These are phyloP conservation scores for Platycercus adscitus DNA, from an alignment of 2,113 vertebrate genomes.

Conservation along the genomic window DNA sequence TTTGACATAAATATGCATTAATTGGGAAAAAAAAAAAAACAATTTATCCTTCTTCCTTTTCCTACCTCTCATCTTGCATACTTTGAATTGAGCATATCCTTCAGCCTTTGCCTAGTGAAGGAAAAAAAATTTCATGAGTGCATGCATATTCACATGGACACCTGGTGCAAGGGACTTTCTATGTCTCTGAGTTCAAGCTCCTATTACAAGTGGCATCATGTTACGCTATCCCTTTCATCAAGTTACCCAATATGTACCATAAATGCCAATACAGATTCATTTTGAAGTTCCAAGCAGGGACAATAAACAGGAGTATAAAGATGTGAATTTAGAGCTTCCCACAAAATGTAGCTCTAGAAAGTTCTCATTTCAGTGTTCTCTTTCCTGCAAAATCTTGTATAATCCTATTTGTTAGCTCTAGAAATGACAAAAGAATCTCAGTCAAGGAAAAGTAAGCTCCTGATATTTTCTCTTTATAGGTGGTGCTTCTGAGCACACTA, in stretches of 20 bases:
- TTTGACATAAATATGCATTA: not conserved
- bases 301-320: not conserved
- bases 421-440: not conserved
- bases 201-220: not conserved
- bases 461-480: not conserved
- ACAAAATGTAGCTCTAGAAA: not conserved
- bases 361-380: not conserved
- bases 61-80: not conserved
- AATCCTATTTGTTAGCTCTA: not conserved
- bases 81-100: not conserved
- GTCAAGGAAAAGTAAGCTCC: not conserved
- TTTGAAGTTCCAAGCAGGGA: not conserved
- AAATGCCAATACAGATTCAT: not conserved
- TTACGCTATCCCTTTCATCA: fast-evolving
- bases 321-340: not conserved
- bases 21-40: not conserved
- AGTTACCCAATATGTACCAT: not conserved
- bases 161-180: not conserved
- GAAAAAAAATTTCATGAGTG: not conserved
- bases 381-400: not conserved
- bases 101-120: not conserved
- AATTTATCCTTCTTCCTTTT: not conserved
- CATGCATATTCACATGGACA: too few species aligned
- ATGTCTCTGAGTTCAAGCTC: not conserved
- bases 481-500: not conserved